These are phyloP conservation scores for Zygothrica quintamaculata DNA, from an alignment of 2,888 invertebrate species.

Conservation along the genomic window DNA sequence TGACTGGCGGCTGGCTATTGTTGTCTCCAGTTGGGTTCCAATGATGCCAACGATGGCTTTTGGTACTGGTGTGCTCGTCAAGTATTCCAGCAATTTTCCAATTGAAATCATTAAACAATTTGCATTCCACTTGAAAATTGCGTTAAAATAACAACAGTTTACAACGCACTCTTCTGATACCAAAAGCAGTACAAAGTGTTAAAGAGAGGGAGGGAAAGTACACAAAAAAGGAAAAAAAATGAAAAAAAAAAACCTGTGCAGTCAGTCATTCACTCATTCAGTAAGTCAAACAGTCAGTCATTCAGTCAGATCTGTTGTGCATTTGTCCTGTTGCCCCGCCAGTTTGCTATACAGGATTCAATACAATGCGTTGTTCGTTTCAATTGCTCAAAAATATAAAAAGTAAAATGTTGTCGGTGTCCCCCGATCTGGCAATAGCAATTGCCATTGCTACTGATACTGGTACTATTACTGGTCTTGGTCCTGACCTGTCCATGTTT, in stretches of 20 bases:
- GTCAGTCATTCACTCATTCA: slow-evolving; percentile 24
- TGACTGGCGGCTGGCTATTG: slow-evolving; percentile 52
- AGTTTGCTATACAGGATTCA: slow-evolving; percentile 9
- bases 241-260: slow-evolving; percentile 24
- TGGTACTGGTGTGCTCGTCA: slow-evolving; percentile 62
- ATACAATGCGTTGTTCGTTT: slow-evolving; percentile 72
- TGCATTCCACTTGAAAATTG: slow-evolving; percentile 83
- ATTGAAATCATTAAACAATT: slow-evolving; percentile 84
- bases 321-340: slow-evolving; percentile 3
- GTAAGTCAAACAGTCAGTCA: slow-evolving; percentile 24
- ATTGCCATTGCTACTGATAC: slow-evolving; percentile 3
- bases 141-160: slow-evolving; percentile 82
- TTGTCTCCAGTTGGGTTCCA: slow-evolving; percentile 50
- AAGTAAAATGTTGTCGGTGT: slow-evolving; percentile 44
- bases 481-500: slow-evolving; percentile 38
- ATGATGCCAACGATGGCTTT: slow-evolving; percentile 29
- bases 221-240: slow-evolving; percentile 33
- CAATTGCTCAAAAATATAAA: slow-evolving; percentile 74
- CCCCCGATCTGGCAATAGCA: slow-evolving; percentile 20
- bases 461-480: slow-evolving; percentile 6
- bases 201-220: no score
- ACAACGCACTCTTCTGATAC: slow-evolving; percentile 52
- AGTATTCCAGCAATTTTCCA: slow-evolving; percentile 83
- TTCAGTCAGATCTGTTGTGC: slow-evolving; percentile 40
- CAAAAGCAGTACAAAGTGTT: slow-evolving; percentile 27